Base-by-base conservation (phyloP, 92 coral and sea anemone genomes). In the Epizoanthus scotinus region DNA sequence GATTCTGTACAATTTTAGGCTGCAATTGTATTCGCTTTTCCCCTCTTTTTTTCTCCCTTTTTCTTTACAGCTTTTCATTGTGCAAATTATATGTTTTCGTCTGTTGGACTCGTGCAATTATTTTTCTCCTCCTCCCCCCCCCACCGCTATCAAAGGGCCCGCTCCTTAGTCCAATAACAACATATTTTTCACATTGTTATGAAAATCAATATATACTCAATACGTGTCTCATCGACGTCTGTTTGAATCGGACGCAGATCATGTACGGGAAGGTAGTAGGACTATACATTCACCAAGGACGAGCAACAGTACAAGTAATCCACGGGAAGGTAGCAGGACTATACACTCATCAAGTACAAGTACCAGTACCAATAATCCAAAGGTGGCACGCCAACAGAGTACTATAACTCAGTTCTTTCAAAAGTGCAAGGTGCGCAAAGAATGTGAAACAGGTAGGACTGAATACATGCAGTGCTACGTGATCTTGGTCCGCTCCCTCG, bases 341-440 rank as follows among this genome's bases (percentile, higher is more conserved):
- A 53, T 20, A 17, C 55, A 22, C 9, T 36, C 22, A 34, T n/a
- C 31, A 59, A 38, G 12, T 9, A 17, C 10, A 12, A 9, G 18
- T 20, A 4, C 20, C 40, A 34, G 40, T 25, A 10, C 25, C 38
- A 40, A 15, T 14, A 57, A 12, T 40, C 57, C 68, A 38, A 22
- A 22, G 36, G 62, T 36, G 27, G 55, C 27, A 25, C 62, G 40
- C 44, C 81, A 75, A 49, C 81, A 75, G 38, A 38, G 68, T 36
- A 59, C 81, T 22, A 36, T 75, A 58, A 75, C 81, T 6, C 81
- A 75, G 81, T 75, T 4, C 68, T 75, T 58, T 52, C 40, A 55
- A 75, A 67, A 75, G 24, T 34, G 56, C 38, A 75, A 75, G 21
- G 27, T 26, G 34, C 31, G 10, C 24, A 75, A 59, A 59, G 67